phyloP scores from a whole-genome alignment of 2,113 vertebrate genomes.

The Pachycephala philippinensis region DNA sequence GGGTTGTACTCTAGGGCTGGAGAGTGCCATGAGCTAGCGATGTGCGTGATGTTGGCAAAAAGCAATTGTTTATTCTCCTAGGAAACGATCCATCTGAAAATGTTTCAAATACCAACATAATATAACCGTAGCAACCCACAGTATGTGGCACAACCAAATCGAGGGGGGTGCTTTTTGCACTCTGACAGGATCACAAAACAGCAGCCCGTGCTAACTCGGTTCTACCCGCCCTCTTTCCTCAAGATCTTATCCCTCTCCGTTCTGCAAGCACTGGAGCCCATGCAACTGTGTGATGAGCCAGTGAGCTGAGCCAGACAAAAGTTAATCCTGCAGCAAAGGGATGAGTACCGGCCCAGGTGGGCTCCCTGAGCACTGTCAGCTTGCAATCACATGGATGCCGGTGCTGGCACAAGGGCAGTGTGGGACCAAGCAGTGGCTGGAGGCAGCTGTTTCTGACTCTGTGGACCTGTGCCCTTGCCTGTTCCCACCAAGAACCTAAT shows the following conservation, averaged over 20 bases:
- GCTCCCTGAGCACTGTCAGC: not conserved
- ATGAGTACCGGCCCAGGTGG: not conserved
- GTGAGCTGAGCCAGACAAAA: not conserved
- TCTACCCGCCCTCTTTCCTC: not conserved
- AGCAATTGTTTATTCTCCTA: not conserved
- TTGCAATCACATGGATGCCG: fast-evolving
- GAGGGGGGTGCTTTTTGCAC: not conserved
- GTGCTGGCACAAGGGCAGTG: not conserved
- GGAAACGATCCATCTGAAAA: not conserved
- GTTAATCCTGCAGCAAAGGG: not conserved
- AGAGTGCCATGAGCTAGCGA: fast-evolving
- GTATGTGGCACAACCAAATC: not conserved
- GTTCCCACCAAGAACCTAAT: not conserved
- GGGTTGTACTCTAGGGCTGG: not conserved
- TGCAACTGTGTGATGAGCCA: not conserved
- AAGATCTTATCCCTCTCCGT: not conserved
- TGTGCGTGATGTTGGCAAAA: not conserved
- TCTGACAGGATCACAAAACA: not conserved
- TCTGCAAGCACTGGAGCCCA: not conserved
- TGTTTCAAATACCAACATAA: not conserved
- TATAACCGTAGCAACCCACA: not conserved
- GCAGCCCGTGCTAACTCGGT: not conserved
- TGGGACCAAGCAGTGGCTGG: fast-evolving
- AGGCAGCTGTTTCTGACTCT: not conserved
- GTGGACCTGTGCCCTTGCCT: not conserved